phyloP scores from a whole-genome alignment of 2,888 invertebrate species.

The Coenonympha arcania region DNA sequence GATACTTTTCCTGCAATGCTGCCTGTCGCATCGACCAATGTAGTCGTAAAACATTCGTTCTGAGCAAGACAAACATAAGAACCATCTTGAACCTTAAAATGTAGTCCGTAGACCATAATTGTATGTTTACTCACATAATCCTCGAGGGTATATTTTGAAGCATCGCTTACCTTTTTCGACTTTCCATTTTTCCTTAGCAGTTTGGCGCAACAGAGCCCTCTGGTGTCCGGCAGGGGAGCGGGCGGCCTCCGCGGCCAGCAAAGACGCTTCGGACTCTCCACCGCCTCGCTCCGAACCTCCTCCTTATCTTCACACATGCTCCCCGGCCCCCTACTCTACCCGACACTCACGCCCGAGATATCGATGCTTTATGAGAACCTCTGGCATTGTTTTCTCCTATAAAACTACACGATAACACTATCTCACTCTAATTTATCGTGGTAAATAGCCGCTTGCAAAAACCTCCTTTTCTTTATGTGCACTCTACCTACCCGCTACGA shows the following conservation, averaged over 20 bases:
- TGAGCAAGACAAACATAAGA: too few species aligned
- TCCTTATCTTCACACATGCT: conserved; percentile 70
- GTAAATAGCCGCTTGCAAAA: conserved; percentile 46
- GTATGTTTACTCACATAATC: neutral
- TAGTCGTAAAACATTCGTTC: too few species aligned
- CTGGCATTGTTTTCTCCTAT: conserved; percentile 64
- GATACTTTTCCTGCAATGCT: too few species aligned
- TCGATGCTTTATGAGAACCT: conserved; percentile 65
- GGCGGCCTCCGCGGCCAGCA: conserved; percentile 64
- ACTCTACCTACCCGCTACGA: conserved; percentile 34
- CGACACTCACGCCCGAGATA: conserved; percentile 64
- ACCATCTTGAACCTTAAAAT: too few species aligned
- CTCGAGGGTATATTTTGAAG: neutral
- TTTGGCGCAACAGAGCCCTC: conserved; percentile 87
- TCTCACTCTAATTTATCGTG: conserved; percentile 52
- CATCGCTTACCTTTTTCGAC: conserved; percentile 79
- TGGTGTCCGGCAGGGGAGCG: conserved; percentile 78
- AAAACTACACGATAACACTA: conserved; percentile 59
- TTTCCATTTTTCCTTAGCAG: conserved; percentile 86
- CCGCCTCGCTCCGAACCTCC: conserved; percentile 58
- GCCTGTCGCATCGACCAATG: too few species aligned
- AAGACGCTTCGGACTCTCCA: conserved; percentile 50
- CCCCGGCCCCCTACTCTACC: conserved; percentile 50
- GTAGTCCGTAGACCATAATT: neutral
- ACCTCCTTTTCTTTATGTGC: conserved; percentile 35